Evolutionary conservation across 2,888 invertebrate species (phyloP), one percentile per base, ranked within the genome.

Genomic region (Lithodes maja): DNA sequence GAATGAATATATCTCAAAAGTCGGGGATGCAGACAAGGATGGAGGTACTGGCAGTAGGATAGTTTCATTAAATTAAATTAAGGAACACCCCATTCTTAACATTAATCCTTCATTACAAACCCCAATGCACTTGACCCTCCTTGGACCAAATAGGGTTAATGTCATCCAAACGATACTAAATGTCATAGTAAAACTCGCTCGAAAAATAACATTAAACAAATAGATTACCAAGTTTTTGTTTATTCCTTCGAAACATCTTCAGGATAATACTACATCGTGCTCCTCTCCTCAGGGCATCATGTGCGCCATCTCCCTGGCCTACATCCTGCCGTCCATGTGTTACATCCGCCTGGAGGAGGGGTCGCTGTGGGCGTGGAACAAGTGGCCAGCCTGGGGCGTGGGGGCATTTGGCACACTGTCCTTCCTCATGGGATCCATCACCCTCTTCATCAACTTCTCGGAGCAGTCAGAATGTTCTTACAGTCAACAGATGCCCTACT

Each of bases 221-320:
- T 1, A 52, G 1, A n/a, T 50, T 1, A 79, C 50, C 52, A 50
- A n/a, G 7, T 79, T 79, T 33, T 79, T 49, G 12, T 49, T 79
- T 79, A 52, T 53, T 1, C 3, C 52, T 33, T 33, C 15, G 0
- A 7, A 83, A 80, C 68, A 55, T 17, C 49, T 55, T 12, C n/a
- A 68, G 15, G 33, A 9, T 52, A 83, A 1, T n/a, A 15, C 12
- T 75, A 3, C 74, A 1, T 55, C 15, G 50, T 54, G 52, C 52
- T 86, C n/a, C 69, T 49, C 50, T 87, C 90, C 54, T 77, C 93
- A 97, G 97, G 97, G 97, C 89, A 96, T 97, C 17, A 92, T 97
- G 90, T 96, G 97, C 5, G 97, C 97, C 7, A 96, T 97, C 88
- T 97, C 97, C 0, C 93, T 97, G 92, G 97, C 97, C 12, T 97